Evolutionary conservation across 2,113 vertebrate genomes (phyloP), one percentile per base, ranked within the genome.

Genomic region (Cichladusa arquata): DNA sequence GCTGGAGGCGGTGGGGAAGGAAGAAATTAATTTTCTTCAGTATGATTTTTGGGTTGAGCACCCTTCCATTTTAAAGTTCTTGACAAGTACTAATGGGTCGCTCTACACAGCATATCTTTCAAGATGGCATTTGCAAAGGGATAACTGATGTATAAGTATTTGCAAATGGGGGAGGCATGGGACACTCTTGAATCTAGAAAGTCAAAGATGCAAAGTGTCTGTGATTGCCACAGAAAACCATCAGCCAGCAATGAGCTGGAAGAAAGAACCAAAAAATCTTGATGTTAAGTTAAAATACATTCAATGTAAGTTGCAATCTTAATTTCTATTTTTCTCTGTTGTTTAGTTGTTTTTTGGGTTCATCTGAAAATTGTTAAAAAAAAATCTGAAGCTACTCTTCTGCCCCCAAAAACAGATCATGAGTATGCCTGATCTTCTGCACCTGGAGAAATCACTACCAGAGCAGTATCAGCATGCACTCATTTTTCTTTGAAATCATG

Each of bases 1-100:
- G 42, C 19, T 26, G 10, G 14, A 23, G 13, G 2, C 3, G 1
- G 13, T 8, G 19, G 4, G 8, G 5, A 65, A 57, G 24, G 19
- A 38, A 65, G 20, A 60, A 81, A 64, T 54, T 33, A 9, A 48
- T 71, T 79, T 70, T 92, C 17, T 54, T 73, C 42, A 24, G 9
- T 65, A 19, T 65, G 16, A 38, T 42, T 90, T 87, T 66, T 29
- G 8, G 4, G 40, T 72, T 45, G 62, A 38, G 42, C 34, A 40
- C 36, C 28, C 33, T 84, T 89, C 33, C 23, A 31, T 88, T 81
- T 51, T 61, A 19, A 80, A 42, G 25, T 57, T 61, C 36, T 84
- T 86, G 16, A 17, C 36, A 77, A 53, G 10, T 67, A 54, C 12
- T 34, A 62, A 34, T 25, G 18, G 17, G 0, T 47, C 53, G 31